Percentiles rank a stretch among this genome's conserved stretches.
phyloP scores from a whole-genome alignment of 2,888 invertebrate species.

The Pristionchus mayeri region DNA sequence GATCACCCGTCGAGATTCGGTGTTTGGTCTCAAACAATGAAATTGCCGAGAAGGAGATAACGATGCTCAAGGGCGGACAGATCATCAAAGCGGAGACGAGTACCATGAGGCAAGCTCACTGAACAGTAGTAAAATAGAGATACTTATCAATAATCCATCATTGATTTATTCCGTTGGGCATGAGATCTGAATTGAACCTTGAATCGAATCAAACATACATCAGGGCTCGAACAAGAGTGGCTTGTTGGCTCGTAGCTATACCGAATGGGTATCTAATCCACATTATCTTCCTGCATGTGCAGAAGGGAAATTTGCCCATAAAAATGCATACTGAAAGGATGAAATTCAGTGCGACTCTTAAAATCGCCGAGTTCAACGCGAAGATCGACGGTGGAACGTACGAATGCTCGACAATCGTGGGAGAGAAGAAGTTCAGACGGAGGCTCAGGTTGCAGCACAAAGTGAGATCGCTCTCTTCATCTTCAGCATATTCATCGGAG shows the following conservation, averaged over 20 bases:
- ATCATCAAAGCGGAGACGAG: not conserved
- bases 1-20: not conserved
- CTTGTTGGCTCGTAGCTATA: no score
- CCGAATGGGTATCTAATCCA: no score
- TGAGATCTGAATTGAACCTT: no score
- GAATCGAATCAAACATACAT: no score
- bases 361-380: not conserved
- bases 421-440: not conserved
- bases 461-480: no score
- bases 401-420: conserved; percentile 7
- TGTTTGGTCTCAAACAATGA: conserved; percentile 11
- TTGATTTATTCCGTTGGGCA: no score
- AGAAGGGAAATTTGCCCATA: no score
- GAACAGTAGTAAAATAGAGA: not conserved
- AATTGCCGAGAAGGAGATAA: not conserved
- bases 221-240: no score
- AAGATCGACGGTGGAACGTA: conserved; percentile 9
- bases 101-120: not conserved
- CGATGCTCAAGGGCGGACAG: not conserved
- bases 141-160: no score
- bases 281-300: no score
- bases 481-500: no score
- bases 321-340: no score
- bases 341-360: not conserved
- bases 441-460: not conserved